A percentile compares a stretch with the other conserved stretches of the same genome.
These are phyloP conservation scores for Drosophila sp. DNA, from an alignment of 1,140 invertebrate species.

Conservation along the genomic window DNA sequence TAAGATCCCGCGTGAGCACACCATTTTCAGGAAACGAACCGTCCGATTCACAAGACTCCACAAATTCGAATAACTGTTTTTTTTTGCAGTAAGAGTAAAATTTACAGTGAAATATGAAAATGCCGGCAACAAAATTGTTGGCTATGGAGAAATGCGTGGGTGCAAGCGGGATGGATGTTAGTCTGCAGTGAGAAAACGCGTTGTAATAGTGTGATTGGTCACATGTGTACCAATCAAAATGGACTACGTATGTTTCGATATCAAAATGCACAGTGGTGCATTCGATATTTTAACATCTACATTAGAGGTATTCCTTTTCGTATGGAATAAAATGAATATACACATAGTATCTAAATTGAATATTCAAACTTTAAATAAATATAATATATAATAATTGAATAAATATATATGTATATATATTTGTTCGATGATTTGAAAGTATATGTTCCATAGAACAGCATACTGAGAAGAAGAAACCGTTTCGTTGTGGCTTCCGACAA, in stretches of 20 bases:
- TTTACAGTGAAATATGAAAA: constrained; percentile 8
- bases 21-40: constrained; percentile 35
- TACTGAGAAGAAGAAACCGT: too few relatives aligned
- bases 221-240: constrained; percentile 53
- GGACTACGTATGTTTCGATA: constrained; percentile 36
- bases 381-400: too few relatives aligned
- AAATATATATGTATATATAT: too few relatives aligned
- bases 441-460: too few relatives aligned
- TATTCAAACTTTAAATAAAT: too few relatives aligned
- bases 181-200: constrained; percentile 12
- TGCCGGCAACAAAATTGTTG: constrained; percentile 41
- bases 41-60: constrained; percentile 33
- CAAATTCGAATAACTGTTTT: constrained; percentile 29
- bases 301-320: too few relatives aligned
- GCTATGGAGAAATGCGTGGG: constrained; percentile 32
- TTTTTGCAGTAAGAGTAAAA: neutral
- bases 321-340: too few relatives aligned
- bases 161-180: constrained; percentile 29
- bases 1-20: constrained; percentile 48
- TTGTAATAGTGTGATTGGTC: constrained; percentile 66
- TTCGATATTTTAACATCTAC: constrained; percentile 7
- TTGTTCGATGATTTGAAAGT: too few relatives aligned
- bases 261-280: constrained; percentile 20
- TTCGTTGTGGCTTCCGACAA: too few relatives aligned
- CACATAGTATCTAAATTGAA: too few relatives aligned